Evolutionary conservation across 53 echinoderm and acorn worm genomes (phyloP).

Genomic region (Mesocentrotus franciscanus): DNA sequence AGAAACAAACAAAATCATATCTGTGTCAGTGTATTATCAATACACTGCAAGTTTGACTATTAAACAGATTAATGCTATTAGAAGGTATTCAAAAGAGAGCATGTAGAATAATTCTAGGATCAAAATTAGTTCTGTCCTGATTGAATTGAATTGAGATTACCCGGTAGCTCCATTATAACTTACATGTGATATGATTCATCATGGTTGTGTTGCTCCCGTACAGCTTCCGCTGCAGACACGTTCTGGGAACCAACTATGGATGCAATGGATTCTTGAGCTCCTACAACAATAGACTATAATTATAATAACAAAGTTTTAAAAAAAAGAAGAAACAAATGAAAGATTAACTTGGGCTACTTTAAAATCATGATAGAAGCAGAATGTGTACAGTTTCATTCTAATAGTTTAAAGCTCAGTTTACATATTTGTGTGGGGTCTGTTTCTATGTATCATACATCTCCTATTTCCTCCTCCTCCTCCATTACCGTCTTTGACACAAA

Average conservation of each 20-base stretch:
- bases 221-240: conserved; percentile 80
- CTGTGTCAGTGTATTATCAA: no score
- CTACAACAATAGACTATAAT: conserved; percentile 64
- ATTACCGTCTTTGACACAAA: no score
- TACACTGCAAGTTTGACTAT: no score
- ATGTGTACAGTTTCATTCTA: no score
- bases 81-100: no score
- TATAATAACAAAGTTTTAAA: neutral
- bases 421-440: no score
- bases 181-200: conserved; percentile 96
- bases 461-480: neutral
- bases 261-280: conserved; percentile 71
- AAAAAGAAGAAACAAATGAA: neutral
- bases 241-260: conserved; percentile 80
- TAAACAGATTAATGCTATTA: no score
- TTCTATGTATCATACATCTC: no score
- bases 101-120: no score
- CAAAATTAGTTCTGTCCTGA: neutral
- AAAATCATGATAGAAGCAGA: neutral
- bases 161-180: neutral
- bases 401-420: no score
- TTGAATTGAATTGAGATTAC: conserved; percentile 16
- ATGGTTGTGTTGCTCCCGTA: conserved; percentile 92
- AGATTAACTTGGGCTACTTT: neutral
- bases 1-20: no score